These are phyloP conservation scores for Syndactyla subalaris DNA, from an alignment of 2,797 vertebrate genomes.

Conservation along the genomic window DNA sequence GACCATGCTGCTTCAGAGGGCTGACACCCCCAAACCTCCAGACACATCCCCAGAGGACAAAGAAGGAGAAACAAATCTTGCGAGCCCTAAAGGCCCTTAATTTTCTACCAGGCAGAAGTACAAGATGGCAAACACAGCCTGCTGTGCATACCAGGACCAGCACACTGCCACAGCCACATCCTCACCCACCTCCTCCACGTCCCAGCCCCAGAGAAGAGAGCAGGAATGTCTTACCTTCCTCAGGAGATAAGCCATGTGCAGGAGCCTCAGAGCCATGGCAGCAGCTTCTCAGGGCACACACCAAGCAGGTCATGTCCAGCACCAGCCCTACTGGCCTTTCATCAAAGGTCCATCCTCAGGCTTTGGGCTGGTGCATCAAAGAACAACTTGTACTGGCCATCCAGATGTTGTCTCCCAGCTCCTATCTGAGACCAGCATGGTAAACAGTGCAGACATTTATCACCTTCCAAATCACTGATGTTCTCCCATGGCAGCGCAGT, in stretches of 20 bases:
- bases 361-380: not conserved
- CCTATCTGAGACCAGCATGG: not conserved
- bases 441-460: not conserved
- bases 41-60: not conserved
- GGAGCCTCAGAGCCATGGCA: accelerated
- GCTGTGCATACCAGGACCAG: accelerated
- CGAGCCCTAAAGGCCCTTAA: not conserved
- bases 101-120: not conserved
- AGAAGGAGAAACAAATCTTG: not conserved
- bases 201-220: not conserved
- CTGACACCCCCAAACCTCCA: not conserved
- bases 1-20: not conserved
- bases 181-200: not conserved
- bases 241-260: accelerated
- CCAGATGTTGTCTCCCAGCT: not conserved
- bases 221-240: not conserved
- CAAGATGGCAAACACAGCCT: not conserved
- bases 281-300: accelerated
- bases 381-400: not conserved
- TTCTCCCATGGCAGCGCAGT: not conserved
- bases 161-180: accelerated
- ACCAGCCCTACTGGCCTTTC: not conserved
- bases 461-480: not conserved
- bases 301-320: too few relatives aligned
- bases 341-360: not conserved